Percentiles rank a stretch among this genome's conserved stretches.
Conservation (phyloP, 2,888 invertebrate genomes). For the Drosophila tanythrix region DNA sequence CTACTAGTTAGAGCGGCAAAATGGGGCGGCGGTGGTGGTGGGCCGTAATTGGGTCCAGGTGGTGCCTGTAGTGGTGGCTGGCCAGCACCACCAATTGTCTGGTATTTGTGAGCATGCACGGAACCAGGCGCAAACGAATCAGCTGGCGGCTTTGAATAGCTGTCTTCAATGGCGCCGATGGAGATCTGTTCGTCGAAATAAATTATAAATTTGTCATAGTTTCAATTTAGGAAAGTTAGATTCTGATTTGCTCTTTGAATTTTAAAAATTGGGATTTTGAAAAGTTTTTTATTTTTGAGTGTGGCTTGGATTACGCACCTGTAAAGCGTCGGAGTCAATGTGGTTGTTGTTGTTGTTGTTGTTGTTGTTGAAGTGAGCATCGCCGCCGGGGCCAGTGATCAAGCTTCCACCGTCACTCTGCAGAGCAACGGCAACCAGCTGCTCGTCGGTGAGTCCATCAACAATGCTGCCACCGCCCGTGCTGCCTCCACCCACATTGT, state of each 20-base stretch:
- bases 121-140: constrained; percentile 85
- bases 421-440: constrained; percentile 83
- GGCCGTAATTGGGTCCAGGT: constrained; percentile 32
- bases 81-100: constrained; percentile 55
- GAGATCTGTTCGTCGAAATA: constrained; percentile 51
- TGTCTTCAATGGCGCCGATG: constrained; percentile 83
- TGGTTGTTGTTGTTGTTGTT: constrained; percentile 57
- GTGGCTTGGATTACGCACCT: constrained; percentile 50
- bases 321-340: constrained; percentile 69
- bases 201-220: neutral
- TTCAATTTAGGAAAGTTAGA: neutral
- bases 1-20: constrained; percentile 47
- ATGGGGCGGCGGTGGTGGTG: constrained; percentile 63
- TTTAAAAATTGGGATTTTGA: neutral
- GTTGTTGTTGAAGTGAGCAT: constrained; percentile 67
- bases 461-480: constrained; percentile 48
- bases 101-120: constrained; percentile 73
- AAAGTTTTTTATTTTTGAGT: neutral
- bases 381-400: constrained; percentile 59
- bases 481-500: constrained; percentile 36
- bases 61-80: constrained; percentile 84
- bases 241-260: neutral
- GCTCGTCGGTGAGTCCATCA: constrained; percentile 82
- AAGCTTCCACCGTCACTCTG: constrained; percentile 65
- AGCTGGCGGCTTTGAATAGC: constrained; percentile 84